Evolutionary conservation across 2,888 invertebrate genomes (phyloP), one percentile per base, ranked within the genome.

Genomic region (Argyresthia albistria): DNA sequence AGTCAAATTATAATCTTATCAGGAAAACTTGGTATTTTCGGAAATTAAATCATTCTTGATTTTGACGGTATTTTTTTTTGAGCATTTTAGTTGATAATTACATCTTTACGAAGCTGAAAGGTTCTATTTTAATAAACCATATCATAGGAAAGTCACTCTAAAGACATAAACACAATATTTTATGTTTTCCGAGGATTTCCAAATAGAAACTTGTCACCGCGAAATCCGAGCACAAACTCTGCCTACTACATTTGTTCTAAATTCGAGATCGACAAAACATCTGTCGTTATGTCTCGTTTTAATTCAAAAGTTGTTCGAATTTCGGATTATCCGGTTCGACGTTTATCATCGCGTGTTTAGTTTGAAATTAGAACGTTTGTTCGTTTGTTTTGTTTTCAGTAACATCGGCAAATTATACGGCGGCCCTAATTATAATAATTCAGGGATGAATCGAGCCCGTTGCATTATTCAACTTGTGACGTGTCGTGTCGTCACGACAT

Each of bases 231-330:
- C 10, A 1, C 47, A 25, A 47, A 47, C 25, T 37, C 39, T 37
- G 10, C 36, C 49, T 37, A 49, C 16, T 49, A 49, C 39, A 16
- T 49, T 49, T 37, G 49, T 49, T 49, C 16, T 0, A 6, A 39
- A 49, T 49, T 37, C 25, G 25, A 25, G 25, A 25, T 25, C 25
- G 25, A 25, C 25, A 14, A 39, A 47, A 15, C 15, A 16, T 14
- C 49, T 49, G 49, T 12, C 35, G 16, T 49, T 12, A 52, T 35
- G 35, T 35, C 12, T 51, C 14, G 51, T 51, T 51, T 45, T n/a
- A 15, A 46, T 15, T 35, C 51, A 14, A 35, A 43, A n/a, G n/a
- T 25, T 25, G 43, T 50, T 50, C 43, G 43, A 50, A 50, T 42
- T 50, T 49, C 9, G 10, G 43, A 50, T 47, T 47, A 47, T 36